phyloP scores from a whole-genome alignment of 2,888 invertebrate genomes.

The Acronicta alni region DNA sequence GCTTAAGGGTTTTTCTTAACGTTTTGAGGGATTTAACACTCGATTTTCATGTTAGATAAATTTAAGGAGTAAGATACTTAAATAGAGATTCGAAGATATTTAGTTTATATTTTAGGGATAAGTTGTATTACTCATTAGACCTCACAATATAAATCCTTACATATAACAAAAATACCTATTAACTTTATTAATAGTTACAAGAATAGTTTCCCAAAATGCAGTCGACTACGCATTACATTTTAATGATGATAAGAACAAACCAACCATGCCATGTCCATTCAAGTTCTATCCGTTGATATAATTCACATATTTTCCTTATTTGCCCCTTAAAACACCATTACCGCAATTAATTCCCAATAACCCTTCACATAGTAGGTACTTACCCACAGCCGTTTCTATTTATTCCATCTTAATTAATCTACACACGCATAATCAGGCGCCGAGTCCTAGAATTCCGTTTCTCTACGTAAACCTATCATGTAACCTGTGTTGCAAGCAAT shows the following conservation, averaged over 20 bases:
- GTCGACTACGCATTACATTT: too few relatives aligned
- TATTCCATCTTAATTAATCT: constrained; percentile 41
- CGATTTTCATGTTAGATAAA: constrained; percentile 5
- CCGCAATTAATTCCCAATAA: constrained; percentile 32
- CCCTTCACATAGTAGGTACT: constrained; percentile 9
- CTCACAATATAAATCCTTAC: too few relatives aligned
- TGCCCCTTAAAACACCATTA: constrained; percentile 8
- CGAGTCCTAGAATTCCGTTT: constrained; percentile 46
- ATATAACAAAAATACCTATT: too few relatives aligned
- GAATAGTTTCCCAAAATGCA: too few relatives aligned
- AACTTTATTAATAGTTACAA: too few relatives aligned
- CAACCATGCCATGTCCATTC: too few relatives aligned
- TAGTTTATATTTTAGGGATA: too few relatives aligned
- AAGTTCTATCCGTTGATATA: background rate
- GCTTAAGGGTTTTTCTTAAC: constrained; percentile 51
- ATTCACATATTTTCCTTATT: background rate
- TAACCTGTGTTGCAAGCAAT: constrained; percentile 32
- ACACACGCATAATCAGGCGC: constrained; percentile 13
- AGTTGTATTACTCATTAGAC: too few relatives aligned
- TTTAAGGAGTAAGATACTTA: background rate
- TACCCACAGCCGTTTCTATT: constrained; percentile 22
- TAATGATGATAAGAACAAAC: too few relatives aligned
- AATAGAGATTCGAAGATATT: background rate
- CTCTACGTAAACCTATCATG: constrained; percentile 28
- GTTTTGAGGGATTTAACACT: constrained; percentile 11